Evolutionary conservation across 1,140 invertebrate genomes (phyloP).

Genomic region (Lithobius niger): DNA sequence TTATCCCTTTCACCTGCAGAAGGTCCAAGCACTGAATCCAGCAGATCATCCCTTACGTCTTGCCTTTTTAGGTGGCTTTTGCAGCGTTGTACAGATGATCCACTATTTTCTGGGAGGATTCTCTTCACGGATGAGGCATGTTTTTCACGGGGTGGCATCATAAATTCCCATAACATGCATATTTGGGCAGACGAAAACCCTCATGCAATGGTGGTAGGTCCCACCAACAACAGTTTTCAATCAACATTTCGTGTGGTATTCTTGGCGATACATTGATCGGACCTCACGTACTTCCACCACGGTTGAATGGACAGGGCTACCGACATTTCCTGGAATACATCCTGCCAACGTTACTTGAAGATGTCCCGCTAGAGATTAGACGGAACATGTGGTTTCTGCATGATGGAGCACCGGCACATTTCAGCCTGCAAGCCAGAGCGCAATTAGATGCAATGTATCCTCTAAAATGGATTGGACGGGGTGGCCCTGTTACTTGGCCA

Average conservation of each 20-base stretch:
- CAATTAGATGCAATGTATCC: constrained; percentile 9
- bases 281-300: constrained; percentile 24
- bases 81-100: no score
- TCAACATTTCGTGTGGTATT: constrained; percentile 29
- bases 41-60: no score
- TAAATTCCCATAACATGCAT: neutral
- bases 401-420: constrained; percentile 13
- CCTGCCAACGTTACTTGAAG: constrained; percentile 24
- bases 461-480: constrained; percentile 9
- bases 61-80: no score
- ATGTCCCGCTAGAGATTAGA: constrained; percentile 18
- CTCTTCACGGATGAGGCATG: no score
- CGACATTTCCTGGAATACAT: constrained; percentile 24
- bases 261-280: constrained; percentile 26
- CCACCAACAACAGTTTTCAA: constrained; percentile 27
- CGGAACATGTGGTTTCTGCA: constrained; percentile 20
- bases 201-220: neutral
- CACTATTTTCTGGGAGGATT: no score
- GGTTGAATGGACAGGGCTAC: constrained; percentile 19
- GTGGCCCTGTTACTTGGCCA: constrained; percentile 12
- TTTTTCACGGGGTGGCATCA: neutral
- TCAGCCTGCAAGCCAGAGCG: constrained; percentile 5
- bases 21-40: no score
- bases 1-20: no score
- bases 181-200: neutral